Base-by-base conservation (phyloP, 2,888 invertebrate species). In the Nemotelus nigrinus region DNA sequence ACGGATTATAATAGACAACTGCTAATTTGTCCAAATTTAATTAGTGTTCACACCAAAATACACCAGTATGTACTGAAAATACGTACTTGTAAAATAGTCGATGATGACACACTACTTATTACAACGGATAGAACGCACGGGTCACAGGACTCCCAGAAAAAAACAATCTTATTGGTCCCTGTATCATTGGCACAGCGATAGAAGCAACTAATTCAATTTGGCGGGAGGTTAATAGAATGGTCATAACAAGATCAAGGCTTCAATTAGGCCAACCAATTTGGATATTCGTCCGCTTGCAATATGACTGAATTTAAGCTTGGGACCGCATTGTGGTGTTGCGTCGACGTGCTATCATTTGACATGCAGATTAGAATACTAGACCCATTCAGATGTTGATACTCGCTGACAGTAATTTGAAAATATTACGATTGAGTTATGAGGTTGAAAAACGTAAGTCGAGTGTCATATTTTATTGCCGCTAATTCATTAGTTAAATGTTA, bases 181-280 rank as follows among this genome's bases (percentile, higher is more conserved):
- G 41, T 5, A 5, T 5, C 5, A 8, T 50, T n/a, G 50, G 3
- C 68, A 39, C 53, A 68, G 5, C 25, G 8, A 6, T 8, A 39
- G 43, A 10, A 58, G 41, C 50, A 60, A n/a, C 74, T 60, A 74
- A 74, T 74, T 74, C 43, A 74, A 74, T 72, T 60, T 53, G 48
- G 8, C 47, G 63, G 48, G 58, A 60, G 74, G 63, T 58, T 45
- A 58, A 60, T 58, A 72, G 47, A 71, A 57, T 71, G 55, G 57
- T 58, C 72, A 63, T n/a, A 74, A 60, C 74, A 74, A 74, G 74
- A 74, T 74, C 74, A 74, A 74, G 74, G 74, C 43, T 74, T 74
- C 74, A 74, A 74, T 74, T 74, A 63, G 74, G 63, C 50, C 58
- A 70, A 53, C 55, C 41, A 53, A 63, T 41, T 63, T 63, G 41